phyloP scores from a whole-genome alignment of 2,113 vertebrate species.

The Microcebus tavaratra region DNA sequence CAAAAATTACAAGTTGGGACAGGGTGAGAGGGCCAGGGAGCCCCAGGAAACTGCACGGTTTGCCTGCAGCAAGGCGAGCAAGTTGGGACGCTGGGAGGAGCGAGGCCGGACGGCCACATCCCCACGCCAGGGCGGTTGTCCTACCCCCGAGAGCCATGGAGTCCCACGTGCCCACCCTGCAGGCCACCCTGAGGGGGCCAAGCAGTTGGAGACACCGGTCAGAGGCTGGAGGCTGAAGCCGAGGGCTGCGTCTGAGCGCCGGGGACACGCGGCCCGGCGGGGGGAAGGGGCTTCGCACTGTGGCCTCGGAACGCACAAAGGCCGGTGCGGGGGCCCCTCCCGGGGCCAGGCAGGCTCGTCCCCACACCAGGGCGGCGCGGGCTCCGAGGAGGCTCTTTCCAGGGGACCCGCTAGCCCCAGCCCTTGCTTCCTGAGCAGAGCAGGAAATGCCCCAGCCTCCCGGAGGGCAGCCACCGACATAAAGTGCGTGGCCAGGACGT shows the following conservation, averaged over 20 bases:
- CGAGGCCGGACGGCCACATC: fast-evolving
- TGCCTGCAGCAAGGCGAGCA: fast-evolving
- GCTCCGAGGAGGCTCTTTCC: neutral
- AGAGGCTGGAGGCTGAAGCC: fast-evolving
- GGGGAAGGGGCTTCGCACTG: too few species aligned
- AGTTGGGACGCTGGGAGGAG: fast-evolving
- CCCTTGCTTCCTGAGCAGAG: neutral
- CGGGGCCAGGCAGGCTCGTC: neutral
- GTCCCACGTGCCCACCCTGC: neutral
- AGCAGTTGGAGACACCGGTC: fast-evolving
- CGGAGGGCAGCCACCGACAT: neutral
- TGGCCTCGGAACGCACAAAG: fast-evolving
- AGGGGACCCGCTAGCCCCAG: neutral
- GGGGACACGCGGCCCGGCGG: too few species aligned
- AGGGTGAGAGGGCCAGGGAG: neutral
- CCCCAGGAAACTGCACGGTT: fast-evolving
- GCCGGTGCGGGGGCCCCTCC: fast-evolving
- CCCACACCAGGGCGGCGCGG: fast-evolving
- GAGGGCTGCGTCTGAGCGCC: fast-evolving
- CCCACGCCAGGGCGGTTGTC: fast-evolving
- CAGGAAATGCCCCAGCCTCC: neutral
- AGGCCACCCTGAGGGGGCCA: neutral
- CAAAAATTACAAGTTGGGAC: neutral
- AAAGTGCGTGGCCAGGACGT: neutral
- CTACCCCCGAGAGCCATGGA: neutral